Percentiles rank a stretch among this genome's conserved stretches.
Conservation (phyloP, 2,113 vertebrate species). For the Perca fluviatilis region DNA sequence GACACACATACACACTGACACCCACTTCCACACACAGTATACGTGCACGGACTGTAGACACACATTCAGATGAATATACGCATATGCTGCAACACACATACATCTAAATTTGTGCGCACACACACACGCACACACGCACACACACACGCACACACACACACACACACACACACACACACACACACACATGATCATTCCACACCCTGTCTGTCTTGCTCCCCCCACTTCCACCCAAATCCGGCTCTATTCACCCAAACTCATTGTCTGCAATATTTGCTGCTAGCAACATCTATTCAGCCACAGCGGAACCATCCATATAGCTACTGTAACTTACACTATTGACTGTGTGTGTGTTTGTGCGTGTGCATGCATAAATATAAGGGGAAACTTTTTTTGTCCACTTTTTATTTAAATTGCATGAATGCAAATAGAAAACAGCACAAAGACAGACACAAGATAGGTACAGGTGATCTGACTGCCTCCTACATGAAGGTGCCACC, state of each 20-base stretch:
- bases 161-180: background rate
- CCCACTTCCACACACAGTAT: slow-evolving; percentile 43
- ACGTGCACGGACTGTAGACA: slow-evolving; percentile 51
- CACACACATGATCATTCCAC: slow-evolving; percentile 1
- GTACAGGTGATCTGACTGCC: slow-evolving; percentile 30
- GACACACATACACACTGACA: slow-evolving; percentile 64
- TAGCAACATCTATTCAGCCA: slow-evolving; percentile 39
- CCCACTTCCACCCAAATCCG: slow-evolving; percentile 42
- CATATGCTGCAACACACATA: slow-evolving; percentile 15
- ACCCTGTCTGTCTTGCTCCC: slow-evolving; percentile 24
- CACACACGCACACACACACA: background rate
- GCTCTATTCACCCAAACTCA: slow-evolving; percentile 49
- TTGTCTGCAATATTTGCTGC: slow-evolving; percentile 49
- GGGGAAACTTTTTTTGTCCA: background rate
- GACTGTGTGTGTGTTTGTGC: slow-evolving; percentile 7
- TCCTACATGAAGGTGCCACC: slow-evolving; percentile 46
- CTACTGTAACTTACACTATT: slow-evolving; percentile 41
- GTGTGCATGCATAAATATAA: background rate
- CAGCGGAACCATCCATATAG: slow-evolving; percentile 39
- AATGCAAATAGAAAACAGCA: background rate
- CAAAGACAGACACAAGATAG: slow-evolving; percentile 3
- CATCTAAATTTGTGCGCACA: slow-evolving; percentile 1
- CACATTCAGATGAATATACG: slow-evolving; percentile 44
- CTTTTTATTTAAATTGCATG: slow-evolving; percentile 1
- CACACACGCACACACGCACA: slow-evolving; percentile 1